Percentiles rank a stretch among this genome's conserved stretches.
These are phyloP conservation scores for Meloe dianella DNA, from an alignment of 2,888 invertebrate species.

Conservation along the genomic window DNA sequence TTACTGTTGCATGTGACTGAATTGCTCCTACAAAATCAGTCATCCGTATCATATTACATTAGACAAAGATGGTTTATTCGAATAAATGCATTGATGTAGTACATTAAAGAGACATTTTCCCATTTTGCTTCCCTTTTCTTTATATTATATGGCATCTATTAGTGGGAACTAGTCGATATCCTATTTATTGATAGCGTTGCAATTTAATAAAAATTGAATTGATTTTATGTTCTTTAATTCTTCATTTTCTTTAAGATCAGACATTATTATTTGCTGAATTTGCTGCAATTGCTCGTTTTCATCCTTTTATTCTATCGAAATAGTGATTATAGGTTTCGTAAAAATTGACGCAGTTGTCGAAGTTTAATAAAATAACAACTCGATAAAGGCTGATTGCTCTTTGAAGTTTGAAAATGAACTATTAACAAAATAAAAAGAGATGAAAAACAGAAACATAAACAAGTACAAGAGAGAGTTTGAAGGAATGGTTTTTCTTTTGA, in stretches of 20 bases:
- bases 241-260: background rate
- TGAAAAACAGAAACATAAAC: background rate
- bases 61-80: constrained; percentile 9
- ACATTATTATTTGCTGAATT: background rate
- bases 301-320: background rate
- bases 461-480: background rate
- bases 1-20: background rate
- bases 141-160: constrained; percentile 5
- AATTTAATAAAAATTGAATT: constrained; percentile 11
- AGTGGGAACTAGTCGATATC: constrained; percentile 2
- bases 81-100: constrained; percentile 10
- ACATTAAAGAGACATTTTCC: constrained; percentile 10
- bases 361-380: constrained; percentile 9
- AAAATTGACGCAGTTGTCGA: constrained; percentile 8
- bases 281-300: background rate
- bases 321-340: background rate
- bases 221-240: background rate
- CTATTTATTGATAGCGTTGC: constrained; percentile 7
- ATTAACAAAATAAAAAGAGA: background rate
- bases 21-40: background rate
- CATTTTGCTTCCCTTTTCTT: background rate
- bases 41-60: constrained; percentile 5
- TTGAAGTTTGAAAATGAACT: background rate
- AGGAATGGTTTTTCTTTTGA: background rate
- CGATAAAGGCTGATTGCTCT: background rate